Base-by-base conservation (phyloP, 2,113 vertebrate genomes). In the Tinamus guttatus region DNA sequence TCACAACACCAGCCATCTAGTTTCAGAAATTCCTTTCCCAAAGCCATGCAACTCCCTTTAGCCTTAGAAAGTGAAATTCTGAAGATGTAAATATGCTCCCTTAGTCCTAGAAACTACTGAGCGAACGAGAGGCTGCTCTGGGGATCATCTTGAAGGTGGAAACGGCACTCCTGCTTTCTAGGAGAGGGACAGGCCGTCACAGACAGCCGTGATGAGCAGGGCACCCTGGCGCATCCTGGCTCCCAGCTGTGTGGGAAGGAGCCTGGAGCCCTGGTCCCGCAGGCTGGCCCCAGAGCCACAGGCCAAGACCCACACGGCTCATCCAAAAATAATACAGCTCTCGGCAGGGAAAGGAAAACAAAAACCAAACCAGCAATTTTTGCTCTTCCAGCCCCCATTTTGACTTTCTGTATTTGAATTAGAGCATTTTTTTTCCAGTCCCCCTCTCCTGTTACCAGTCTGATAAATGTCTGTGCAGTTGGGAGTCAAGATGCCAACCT, bases 271-370 rank as follows among this genome's bases (percentile, higher is more conserved):
- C 49, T 43, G 32, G 43, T 60, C 77, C 59, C 74, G 43, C n/a
- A 34, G 59, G 6, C n/a, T n/a, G 77, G 51, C 25, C 41, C 41
- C 68, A 38, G n/a, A 80, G 47, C 62, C 38, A 11, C 1, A 74
- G 36, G 91, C 88, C 94, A 91, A 86, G 67, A 86, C 56, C 75
- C 77, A 89, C 65, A 65, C 25, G 54, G 30, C 54, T 56, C 52
- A 40, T 86, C 94, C 83, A 88, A 88, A 78, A 83, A 67, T 47
- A 88, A 85, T 27, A 88, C 7, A 51, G 49, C 56, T 8, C 40
- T 62, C 60, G 64, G 21, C 51, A 71, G 67, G 21, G 49, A 94
- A 47, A 85, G 32, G 43, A 60, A 91, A 87, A 36, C 25, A 67
- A 65, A 74, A 69, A 85, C 32, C 4, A 6, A 68, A 54, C 24